These are phyloP conservation scores for Aramus guarauna DNA, from an alignment of 2,113 vertebrate genomes.

Conservation along the genomic window DNA sequence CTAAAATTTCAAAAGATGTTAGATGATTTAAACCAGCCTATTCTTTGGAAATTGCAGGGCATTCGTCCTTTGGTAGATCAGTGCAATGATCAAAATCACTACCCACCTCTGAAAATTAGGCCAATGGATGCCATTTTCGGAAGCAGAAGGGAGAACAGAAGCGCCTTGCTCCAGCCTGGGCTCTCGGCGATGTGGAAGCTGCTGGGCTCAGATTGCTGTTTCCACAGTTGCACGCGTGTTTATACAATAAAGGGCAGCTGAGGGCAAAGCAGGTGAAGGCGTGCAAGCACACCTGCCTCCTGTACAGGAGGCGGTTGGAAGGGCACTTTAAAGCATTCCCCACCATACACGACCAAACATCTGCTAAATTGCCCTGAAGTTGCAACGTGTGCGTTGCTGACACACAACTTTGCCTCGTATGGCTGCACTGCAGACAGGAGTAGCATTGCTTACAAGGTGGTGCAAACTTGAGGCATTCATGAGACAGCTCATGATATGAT, in stretches of 20 bases:
- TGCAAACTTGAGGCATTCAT: neutral
- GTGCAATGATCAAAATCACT: neutral
- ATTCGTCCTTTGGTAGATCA: neutral
- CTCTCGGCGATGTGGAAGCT: neutral
- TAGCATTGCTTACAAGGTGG: neutral
- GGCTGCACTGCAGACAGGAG: neutral
- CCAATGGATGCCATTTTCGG: neutral
- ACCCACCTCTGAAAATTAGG: slow-evolving; percentile 9
- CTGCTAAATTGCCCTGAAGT: neutral
- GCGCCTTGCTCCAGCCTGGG: neutral
- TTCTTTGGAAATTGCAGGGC: slow-evolving; percentile 41
- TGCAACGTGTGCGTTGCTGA: rapidly evolving
- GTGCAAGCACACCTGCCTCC: neutral
- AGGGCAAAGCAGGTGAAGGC: neutral
- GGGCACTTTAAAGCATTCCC: neutral
- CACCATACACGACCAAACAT: neutral
- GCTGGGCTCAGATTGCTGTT: neutral
- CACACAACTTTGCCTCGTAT: neutral
- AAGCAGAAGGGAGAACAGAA: neutral
- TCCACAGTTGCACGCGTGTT: neutral
- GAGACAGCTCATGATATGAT: neutral
- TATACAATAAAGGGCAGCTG: neutral
- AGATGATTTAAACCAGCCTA: slow-evolving; percentile 2
- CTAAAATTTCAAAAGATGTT: slow-evolving; percentile 41
- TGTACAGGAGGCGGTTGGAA: neutral